Conservation (phyloP, 2,888 invertebrate genomes). For the Thera britannica region DNA sequence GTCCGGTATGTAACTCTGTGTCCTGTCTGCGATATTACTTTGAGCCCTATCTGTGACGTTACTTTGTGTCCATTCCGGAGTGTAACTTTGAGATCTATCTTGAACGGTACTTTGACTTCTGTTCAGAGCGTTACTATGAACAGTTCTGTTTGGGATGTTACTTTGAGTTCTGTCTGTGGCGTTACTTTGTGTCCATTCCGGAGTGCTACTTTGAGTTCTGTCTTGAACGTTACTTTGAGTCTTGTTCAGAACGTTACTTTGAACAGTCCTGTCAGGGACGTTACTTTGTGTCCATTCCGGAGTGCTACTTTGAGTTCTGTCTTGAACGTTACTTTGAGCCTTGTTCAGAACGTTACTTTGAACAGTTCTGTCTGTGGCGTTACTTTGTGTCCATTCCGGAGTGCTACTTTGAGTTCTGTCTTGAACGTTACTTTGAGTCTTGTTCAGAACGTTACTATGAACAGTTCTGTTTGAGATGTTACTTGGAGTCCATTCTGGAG, state of each 20-base stretch:
- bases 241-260: not conserved
- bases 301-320: not conserved
- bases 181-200: not conserved
- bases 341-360: not conserved
- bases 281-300: not conserved
- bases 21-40: not conserved
- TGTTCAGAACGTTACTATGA: not conserved
- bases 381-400: not conserved
- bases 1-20: not conserved
- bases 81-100: not conserved
- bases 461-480: not conserved
- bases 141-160: not conserved
- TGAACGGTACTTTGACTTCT: not conserved
- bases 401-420: not conserved
- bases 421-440: constrained; percentile 4
- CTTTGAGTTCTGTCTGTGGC: not conserved
- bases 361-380: not conserved
- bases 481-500: not conserved
- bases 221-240: not conserved
- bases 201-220: not conserved
- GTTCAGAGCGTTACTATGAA: not conserved
- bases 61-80: not conserved
- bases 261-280: not conserved
- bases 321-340: not conserved
- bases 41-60: not conserved